Base-by-base conservation (phyloP, 2,888 invertebrate genomes). In the Ophioninae sp. region DNA sequence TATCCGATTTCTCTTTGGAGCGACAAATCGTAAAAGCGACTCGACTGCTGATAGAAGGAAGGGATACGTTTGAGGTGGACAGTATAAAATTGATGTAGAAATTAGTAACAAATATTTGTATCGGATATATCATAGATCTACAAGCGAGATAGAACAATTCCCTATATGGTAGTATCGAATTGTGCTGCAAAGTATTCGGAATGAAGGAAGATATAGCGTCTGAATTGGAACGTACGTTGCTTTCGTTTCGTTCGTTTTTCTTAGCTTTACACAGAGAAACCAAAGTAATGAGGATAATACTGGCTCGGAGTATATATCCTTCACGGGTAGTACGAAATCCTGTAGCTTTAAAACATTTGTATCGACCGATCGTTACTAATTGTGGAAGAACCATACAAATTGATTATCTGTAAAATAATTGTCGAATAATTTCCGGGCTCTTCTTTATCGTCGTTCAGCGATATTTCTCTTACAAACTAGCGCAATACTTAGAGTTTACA, bases 61-160 rank as follows among this genome's bases (percentile, higher is more conserved):
- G 65, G 59, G 41, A 10, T 10, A 70, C 56, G 37, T 20, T 44
- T 44, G 57, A 37, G 59, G 10, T 17, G 17, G 44, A 69, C 44
- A 21, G 6, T 7, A 21, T 10, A 77, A 59, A 70, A 30, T 7
- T 39, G 70, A 57, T 64, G 13, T 23, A 44, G 37, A 79, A 57
- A 79, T 82, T 82, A 81, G 82, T 87, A 87, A 87, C 87, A 87
- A 87, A 87, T 82, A 86, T 82, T 81, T 87, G 86, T 87, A 86
- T 86, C 86, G 82, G 70, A 85, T 87, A 85, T 82, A 79, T 86
- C 64, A 72, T 85, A 85, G 72, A 44, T 84, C 86, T 87, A 87
- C 86, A 86, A 87, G 86, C 87, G 65, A 84, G 81, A 86, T 82
- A 79, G 84, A 84, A 87, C 84, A 83, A 85, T 86, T 79, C 70